Evolutionary conservation across 2,888 invertebrate species (phyloP), one percentile per base, ranked within the genome.

Genomic region (Zonitis immaculata): DNA sequence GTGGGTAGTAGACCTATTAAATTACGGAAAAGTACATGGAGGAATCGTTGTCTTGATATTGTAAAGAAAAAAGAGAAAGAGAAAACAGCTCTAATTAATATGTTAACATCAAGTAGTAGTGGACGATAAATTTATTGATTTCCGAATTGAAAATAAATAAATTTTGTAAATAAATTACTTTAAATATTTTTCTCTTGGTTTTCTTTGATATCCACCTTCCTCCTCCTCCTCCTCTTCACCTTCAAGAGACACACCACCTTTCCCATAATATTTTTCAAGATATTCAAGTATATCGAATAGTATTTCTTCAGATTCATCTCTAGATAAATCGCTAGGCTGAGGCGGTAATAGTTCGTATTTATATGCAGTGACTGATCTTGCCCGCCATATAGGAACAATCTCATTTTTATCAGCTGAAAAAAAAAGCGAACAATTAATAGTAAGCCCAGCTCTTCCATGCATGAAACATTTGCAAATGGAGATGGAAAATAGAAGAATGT

Each of bases 1-100:
- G 99, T 99, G 0, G 99, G 99, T 53, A 98, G 97, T 70, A 83
- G 99, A 32, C 99, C 99, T 0, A 99, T 99, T 58, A 99, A 99
- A 74, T 78, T 99, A 51, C 79, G 98, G 18, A 99, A 99, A 78
- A 97, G 97, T 71, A 88, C 88, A 0, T 99, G 99, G 99, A 90
- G 88, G 67, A 91, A 91, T 63, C 82, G 99, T 56, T 92, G 94
- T 68, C 79, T 97, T 9, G 97, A 98, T 62, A 83, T 92, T 0
- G 97, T 97, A 0, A 84, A 92, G 60, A 96, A 95, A 78, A 98
- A 98, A 75, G 95, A 95, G 72, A 95, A 93, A 67, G 95, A 97
- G 68, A 97, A 97, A 71, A 89, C 91, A 52, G 86, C 90, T 1
- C 78, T 97, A 6, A 82, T 92, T 62, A 86, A 83, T 58, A 76